These are phyloP conservation scores for Callocephalon fimbriatum DNA, from an alignment of 2,113 vertebrate species.

Conservation along the genomic window DNA sequence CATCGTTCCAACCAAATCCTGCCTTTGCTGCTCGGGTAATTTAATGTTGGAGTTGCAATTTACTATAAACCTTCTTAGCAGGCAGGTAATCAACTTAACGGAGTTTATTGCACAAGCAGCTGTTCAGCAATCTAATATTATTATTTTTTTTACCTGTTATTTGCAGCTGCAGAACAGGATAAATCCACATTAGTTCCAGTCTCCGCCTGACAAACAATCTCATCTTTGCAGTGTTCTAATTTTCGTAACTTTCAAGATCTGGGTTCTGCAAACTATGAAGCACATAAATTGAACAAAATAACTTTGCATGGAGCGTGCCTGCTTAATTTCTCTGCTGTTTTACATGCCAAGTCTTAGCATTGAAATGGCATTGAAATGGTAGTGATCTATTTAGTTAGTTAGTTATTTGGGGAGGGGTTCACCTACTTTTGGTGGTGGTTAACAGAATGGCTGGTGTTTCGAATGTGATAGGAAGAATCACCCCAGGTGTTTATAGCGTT, in stretches of 20 bases:
- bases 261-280: neutral
- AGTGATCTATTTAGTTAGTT: neutral
- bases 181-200: conserved; percentile 52
- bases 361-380: neutral
- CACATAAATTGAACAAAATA: neutral
- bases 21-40: conserved; percentile 49
- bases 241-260: conserved; percentile 18
- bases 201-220: conserved; percentile 36
- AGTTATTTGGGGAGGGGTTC: neutral
- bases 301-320: neutral
- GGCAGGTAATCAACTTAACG: conserved; percentile 67
- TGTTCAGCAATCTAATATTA: conserved; percentile 63
- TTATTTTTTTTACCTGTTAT: conserved; percentile 57
- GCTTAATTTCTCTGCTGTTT: neutral
- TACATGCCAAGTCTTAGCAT: neutral
- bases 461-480: neutral
- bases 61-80: conserved; percentile 67
- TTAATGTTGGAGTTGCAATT: conserved; percentile 62
- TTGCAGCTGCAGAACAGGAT: conserved; percentile 58
- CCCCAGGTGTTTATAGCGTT: neutral
- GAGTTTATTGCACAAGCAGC: conserved; percentile 64
- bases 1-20: conserved; percentile 22
- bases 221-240: conserved; percentile 32
- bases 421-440: neutral
- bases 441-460: neutral